Evolutionary conservation across 2,113 vertebrate species (phyloP).

Genomic region (Psittacula cyanocephala): DNA sequence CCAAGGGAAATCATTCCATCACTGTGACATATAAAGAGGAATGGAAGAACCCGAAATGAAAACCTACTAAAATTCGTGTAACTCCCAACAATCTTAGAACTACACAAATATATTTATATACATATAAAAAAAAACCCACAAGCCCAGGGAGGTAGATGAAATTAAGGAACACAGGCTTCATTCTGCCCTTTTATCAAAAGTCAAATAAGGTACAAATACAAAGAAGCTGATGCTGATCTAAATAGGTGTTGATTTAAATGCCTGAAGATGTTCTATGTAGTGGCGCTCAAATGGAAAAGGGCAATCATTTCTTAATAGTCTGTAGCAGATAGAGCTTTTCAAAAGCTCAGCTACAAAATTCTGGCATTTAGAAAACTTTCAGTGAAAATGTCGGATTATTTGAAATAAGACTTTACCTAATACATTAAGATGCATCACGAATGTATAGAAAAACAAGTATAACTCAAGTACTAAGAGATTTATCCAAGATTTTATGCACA

Average conservation of each 20-base stretch:
- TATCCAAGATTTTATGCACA: neutral
- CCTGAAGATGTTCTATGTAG: neutral
- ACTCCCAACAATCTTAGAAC: neutral
- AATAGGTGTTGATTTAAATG: neutral
- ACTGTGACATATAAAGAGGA: neutral
- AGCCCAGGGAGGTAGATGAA: neutral
- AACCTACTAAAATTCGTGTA: neutral
- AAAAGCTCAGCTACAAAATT: neutral
- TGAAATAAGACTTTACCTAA: neutral
- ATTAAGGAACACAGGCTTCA: neutral
- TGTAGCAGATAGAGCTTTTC: neutral
- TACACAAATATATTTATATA: neutral
- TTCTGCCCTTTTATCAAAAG: neutral
- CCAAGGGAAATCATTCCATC: neutral
- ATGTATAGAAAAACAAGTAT: neutral
- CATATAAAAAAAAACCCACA: accelerated
- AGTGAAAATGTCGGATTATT: neutral
- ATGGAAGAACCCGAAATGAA: neutral
- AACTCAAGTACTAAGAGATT: neutral
- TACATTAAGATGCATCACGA: neutral
- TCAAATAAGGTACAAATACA: neutral
- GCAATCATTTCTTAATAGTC: neutral
- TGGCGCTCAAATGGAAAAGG: neutral
- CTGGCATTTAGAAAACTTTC: neutral
- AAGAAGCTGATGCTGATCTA: neutral